Conservation (phyloP, 2,888 invertebrate species). For the Auanema freiburgensis region DNA sequence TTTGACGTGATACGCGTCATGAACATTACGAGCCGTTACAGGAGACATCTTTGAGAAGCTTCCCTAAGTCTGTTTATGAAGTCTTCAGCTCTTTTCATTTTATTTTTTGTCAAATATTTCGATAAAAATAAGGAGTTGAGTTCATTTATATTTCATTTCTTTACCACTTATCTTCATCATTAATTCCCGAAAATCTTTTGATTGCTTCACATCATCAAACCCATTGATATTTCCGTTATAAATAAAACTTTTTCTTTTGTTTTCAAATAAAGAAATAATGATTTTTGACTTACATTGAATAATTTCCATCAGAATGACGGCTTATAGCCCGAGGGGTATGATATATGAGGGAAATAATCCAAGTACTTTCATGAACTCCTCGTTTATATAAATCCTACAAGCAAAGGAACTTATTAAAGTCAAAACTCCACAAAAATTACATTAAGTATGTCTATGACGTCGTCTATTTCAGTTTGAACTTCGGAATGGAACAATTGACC, state of each 20-base stretch:
- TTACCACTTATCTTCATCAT: not conserved
- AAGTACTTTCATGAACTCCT: constrained; percentile 27
- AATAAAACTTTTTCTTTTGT: not conserved
- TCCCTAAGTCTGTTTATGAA: not conserved
- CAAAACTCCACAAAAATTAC: constrained; percentile 6
- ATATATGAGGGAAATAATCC: constrained; percentile 1
- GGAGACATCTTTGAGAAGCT: not conserved
- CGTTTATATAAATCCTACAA: constrained; percentile 21
- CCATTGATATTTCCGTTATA: too few species aligned
- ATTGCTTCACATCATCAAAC: too few species aligned
- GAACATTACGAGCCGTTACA: too few species aligned
- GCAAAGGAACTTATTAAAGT: not conserved
- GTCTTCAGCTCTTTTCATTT: too few species aligned
- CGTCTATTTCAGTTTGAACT: constrained; percentile 17
- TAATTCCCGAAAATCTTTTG: not conserved
- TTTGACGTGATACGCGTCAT: not conserved
- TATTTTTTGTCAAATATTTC: too few species aligned
- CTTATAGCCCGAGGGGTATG: constrained; percentile 23
- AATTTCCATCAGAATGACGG: constrained; percentile 24
- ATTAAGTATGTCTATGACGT: constrained; percentile 26
- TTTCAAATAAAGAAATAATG: not conserved
- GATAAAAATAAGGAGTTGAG: too few species aligned
- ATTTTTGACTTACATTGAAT: constrained; percentile 26
- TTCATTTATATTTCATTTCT: not conserved
- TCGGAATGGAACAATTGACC: constrained; percentile 26